Base-by-base conservation (phyloP, 2,888 invertebrate species). In the Peribatodes rhomboidaria region DNA sequence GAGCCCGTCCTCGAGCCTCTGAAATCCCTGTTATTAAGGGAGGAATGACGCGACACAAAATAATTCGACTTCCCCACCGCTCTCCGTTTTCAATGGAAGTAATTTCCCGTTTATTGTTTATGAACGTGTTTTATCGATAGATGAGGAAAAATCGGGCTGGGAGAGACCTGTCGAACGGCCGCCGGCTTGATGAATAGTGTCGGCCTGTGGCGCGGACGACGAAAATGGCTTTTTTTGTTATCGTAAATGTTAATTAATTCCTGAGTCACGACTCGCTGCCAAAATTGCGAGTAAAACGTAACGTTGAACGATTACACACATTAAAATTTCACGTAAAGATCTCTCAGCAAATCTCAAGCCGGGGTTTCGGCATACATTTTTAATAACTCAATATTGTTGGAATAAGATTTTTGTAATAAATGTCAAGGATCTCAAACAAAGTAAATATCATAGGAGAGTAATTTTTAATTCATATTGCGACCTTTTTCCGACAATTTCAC, bases 391-490 rank as follows among this genome's bases (percentile, higher is more conserved):
- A 61, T 65, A 57, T 60, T 63, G 59, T 60, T 56, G 58, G 46
- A 50, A 37, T 64, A 59, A 59, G 68, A 62, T 65, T 65, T 52
- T 62, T 33, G 49, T 65, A 44, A 62, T 65, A 60, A 68, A 65
- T 56, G 59, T 65, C 56, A 60, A 57, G 63, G 53, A 58, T 63
- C 60, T 68, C 59, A 65, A 39, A 53, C 58, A 60, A 35, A 49
- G 50, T 57, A 55, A 42, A 18, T 46, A 57, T 60, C 58, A 49
- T 61, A 64, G 44, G 67, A 60, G 52, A 61, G 62, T 22, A 41
- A 74, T 76, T 76, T 80, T 73, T 73, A 73, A 81, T 81, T 75
- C 72, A 72, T 70, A 73, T 66, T 71, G 71, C 71, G 70, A 68
- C 68, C 69, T 71, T 77, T 76, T 73, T 71, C 67, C 61, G 69